Evolutionary conservation across 2,888 invertebrate genomes (phyloP).

Genomic region (Spicauda simplicius): DNA sequence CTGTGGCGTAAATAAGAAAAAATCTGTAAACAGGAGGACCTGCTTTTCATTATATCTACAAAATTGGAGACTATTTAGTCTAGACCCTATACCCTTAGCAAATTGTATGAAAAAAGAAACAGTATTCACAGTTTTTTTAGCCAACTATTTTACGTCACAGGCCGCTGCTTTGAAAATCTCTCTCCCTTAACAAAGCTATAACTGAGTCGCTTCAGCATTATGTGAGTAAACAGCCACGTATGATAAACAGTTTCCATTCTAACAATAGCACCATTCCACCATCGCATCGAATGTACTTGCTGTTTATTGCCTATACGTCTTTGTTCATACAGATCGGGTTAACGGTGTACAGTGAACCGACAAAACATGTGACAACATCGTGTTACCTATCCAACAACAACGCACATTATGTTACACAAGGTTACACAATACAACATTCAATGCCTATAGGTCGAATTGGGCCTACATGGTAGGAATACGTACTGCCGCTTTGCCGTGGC

Average conservation of each 20-base stretch:
- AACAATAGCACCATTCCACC: neutral
- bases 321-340: conserved; percentile 15
- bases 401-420: conserved; percentile 71
- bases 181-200: too few species aligned
- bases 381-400: conserved; percentile 29
- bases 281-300: neutral
- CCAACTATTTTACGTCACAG: too few species aligned
- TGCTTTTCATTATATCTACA: too few species aligned
- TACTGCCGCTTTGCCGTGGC: conserved; percentile 54
- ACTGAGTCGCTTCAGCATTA: too few species aligned
- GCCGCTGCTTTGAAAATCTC: too few species aligned
- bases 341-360: conserved; percentile 24
- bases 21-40: too few species aligned
- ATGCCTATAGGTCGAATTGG: conserved; percentile 62
- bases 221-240: too few species aligned
- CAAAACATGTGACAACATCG: conserved; percentile 41
- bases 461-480: conserved; percentile 62
- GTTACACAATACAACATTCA: conserved; percentile 65
- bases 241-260: neutral
- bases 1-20: too few species aligned
- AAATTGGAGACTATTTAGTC: too few species aligned
- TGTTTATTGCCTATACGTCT: conserved; percentile 4
- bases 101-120: too few species aligned
- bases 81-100: too few species aligned
- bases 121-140: too few species aligned